phyloP scores from a whole-genome alignment of 2,113 vertebrate genomes.

The Microtus ochrogaster region DNA sequence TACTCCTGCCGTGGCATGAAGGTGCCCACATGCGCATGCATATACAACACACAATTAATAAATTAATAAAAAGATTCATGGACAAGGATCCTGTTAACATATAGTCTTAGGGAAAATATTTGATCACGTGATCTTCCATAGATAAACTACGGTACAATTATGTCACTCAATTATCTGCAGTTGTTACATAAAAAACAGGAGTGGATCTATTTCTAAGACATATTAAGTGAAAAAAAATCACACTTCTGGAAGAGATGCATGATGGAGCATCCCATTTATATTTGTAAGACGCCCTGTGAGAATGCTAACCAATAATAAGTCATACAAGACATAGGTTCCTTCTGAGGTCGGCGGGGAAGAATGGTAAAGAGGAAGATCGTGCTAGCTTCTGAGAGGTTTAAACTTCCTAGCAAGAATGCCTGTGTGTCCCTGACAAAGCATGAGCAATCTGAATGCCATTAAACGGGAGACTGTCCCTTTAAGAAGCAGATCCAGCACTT shows the following conservation, averaged over 20 bases:
- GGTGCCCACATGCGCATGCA: neutral
- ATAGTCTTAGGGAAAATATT: neutral
- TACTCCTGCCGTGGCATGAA: neutral
- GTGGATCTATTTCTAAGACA: neutral
- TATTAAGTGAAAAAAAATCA: neutral
- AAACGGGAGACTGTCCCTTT: neutral
- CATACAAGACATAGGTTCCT: neutral
- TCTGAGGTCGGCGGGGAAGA: neutral
- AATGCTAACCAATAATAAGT: neutral
- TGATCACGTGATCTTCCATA: neutral
- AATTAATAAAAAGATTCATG: neutral
- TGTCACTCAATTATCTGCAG: neutral
- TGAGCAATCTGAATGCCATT: neutral
- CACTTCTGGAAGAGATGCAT: neutral
- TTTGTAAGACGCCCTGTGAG: neutral
- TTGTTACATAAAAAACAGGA: neutral
- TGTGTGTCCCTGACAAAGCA: neutral
- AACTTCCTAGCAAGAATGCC: neutral
- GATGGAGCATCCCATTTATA: neutral
- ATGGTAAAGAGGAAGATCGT: neutral
- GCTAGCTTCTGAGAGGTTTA: neutral
- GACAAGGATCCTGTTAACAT: neutral
- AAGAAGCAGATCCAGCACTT: neutral
- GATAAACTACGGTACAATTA: neutral
- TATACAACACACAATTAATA: neutral